Conservation (phyloP, 2,113 vertebrate genomes). For the Myodes glareolus region DNA sequence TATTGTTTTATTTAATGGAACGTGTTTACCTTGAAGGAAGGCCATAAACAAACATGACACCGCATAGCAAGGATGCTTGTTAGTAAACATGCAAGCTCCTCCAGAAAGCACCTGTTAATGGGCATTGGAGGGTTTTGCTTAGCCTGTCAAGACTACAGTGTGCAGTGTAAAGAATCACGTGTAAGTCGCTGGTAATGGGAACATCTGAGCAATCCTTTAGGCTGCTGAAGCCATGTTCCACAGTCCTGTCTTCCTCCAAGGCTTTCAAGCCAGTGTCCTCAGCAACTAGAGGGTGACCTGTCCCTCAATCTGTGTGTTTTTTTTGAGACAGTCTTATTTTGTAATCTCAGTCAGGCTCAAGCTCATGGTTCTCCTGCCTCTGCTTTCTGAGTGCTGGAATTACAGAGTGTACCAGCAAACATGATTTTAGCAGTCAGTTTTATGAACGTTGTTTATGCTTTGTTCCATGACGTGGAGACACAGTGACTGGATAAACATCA, state of each 20-base stretch:
- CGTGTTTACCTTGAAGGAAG: conserved; percentile 31
- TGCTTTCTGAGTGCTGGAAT: background rate
- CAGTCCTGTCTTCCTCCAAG: background rate
- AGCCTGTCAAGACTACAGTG: background rate
- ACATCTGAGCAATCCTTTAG: background rate
- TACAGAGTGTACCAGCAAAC: background rate
- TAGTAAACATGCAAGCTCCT: background rate
- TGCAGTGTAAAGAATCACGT: background rate
- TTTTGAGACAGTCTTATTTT: background rate
- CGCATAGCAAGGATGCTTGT: background rate
- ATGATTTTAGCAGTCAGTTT: background rate
- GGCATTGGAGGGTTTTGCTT: background rate
- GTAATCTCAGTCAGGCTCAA: background rate
- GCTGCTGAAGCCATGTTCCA: background rate
- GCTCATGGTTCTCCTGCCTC: background rate
- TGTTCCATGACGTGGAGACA: background rate
- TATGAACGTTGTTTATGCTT: background rate
- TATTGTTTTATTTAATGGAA: conserved; percentile 7
- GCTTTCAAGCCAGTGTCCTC: background rate
- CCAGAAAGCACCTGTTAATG: conserved; percentile 8
- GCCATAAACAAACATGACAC: background rate
- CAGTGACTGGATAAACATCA: background rate
- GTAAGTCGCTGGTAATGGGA: background rate
- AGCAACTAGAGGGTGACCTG: rapidly evolving
- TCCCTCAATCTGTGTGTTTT: background rate